A percentile compares a stretch with the other conserved stretches of the same genome.
Conservation (phyloP, 2,888 invertebrate species). For the Lasius fuliginosus region DNA sequence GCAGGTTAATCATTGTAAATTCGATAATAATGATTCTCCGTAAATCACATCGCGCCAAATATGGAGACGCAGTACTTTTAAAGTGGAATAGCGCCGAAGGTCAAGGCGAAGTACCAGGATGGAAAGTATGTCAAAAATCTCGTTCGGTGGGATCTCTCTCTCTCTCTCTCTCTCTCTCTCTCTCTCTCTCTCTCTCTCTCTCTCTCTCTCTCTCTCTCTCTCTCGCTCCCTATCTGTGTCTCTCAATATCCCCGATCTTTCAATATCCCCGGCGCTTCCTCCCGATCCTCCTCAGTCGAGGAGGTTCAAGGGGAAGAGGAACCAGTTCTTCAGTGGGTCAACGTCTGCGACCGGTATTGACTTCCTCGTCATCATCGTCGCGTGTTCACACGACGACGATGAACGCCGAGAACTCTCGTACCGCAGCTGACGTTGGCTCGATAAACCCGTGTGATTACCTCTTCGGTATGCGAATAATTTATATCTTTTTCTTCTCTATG, state of each 20-base stretch:
- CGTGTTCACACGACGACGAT: slow-evolving; percentile 53
- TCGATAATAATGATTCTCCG: slow-evolving; percentile 5
- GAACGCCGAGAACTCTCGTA: slow-evolving; percentile 42
- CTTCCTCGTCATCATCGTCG: slow-evolving; percentile 68
- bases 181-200: slow-evolving; percentile 54
- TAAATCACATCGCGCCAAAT: slow-evolving; percentile 40
- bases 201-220: slow-evolving; percentile 52
- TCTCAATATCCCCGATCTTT: slow-evolving; percentile 53
- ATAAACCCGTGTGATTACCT: slow-evolving; percentile 58
- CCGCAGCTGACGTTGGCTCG: slow-evolving; percentile 48
- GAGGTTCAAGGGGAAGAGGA: slow-evolving; percentile 83
- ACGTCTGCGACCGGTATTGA: slow-evolving; percentile 80
- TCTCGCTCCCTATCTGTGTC: slow-evolving; percentile 34
- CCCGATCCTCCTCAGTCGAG: slow-evolving; percentile 55
- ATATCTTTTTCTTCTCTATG: background rate
- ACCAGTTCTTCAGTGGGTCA: slow-evolving; percentile 86
- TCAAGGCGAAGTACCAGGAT: slow-evolving; percentile 80
- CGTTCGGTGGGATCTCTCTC: slow-evolving; percentile 73
- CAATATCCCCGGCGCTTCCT: slow-evolving; percentile 58
- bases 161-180: slow-evolving; percentile 22
- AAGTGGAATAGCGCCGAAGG: slow-evolving; percentile 81
- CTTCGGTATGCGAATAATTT: slow-evolving; percentile 15
- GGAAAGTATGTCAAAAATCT: slow-evolving; percentile 86
- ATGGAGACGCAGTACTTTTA: slow-evolving; percentile 34
- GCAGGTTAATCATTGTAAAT: slow-evolving; percentile 3